phyloP scores from a whole-genome alignment of 2,888 invertebrate genomes.

The Apodemia mormo region DNA sequence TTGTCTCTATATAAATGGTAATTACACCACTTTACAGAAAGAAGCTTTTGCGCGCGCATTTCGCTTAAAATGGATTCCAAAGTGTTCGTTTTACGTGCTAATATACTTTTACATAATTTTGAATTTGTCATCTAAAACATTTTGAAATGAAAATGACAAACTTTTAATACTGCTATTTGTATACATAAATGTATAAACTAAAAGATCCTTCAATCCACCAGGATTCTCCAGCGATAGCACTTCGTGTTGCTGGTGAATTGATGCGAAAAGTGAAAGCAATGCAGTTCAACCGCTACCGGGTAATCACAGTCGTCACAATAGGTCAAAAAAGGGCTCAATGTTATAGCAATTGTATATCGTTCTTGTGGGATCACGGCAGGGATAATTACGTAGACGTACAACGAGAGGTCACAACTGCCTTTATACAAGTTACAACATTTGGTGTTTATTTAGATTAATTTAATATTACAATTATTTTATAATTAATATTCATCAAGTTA shows the following conservation, averaged over 20 bases:
- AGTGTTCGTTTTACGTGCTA: too few relatives aligned
- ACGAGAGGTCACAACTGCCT: conserved; percentile 50
- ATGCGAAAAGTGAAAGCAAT: conserved; percentile 57
- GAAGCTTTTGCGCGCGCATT: too few relatives aligned
- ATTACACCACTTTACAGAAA: too few relatives aligned
- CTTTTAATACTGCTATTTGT: too few relatives aligned
- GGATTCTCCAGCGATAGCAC: conserved; percentile 48
- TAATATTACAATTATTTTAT: too few relatives aligned
- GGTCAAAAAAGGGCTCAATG: conserved; percentile 65
- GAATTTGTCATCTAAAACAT: too few relatives aligned
- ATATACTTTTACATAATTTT: too few relatives aligned
- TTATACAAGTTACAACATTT: conserved; percentile 65
- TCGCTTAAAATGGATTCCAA: too few relatives aligned
- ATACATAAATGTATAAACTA: too few relatives aligned
- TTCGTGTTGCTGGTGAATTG: conserved; percentile 55
- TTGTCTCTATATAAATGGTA: too few relatives aligned
- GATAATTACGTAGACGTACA: conserved; percentile 53
- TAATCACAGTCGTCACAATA: conserved; percentile 59
- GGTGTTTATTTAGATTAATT: conserved; percentile 60
- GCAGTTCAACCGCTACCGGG: conserved; percentile 59
- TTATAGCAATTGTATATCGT: conserved; percentile 64
- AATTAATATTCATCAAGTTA: too few relatives aligned
- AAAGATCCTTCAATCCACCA: conserved; percentile 20
- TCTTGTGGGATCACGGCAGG: conserved; percentile 66
- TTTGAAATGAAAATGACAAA: too few relatives aligned